Conservation (phyloP, 2,113 vertebrate species). For the Bubo bubo region DNA sequence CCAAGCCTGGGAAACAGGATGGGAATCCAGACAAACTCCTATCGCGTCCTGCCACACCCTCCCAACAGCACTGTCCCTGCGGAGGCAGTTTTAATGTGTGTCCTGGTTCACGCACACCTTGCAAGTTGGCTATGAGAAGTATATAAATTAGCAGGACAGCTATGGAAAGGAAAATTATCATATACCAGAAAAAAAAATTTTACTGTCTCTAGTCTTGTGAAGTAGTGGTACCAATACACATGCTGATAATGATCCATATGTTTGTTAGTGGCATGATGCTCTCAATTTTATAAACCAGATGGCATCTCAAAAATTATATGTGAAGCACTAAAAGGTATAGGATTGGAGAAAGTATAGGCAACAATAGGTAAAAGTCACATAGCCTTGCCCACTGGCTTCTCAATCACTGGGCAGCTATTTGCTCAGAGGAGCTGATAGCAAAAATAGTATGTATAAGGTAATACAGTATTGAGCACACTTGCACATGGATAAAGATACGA, state of each 20-base stretch:
- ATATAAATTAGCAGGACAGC: background rate
- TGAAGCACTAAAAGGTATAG: background rate
- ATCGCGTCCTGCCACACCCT: background rate
- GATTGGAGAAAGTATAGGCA: background rate
- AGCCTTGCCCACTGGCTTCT: background rate
- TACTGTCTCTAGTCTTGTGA: background rate
- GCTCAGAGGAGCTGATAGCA: background rate
- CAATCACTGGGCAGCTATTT: accelerated
- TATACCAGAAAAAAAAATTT: background rate
- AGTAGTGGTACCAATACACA: accelerated
- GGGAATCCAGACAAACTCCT: background rate
- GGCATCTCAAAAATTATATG: background rate
- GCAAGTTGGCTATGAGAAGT: background rate
- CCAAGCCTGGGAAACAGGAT: background rate
- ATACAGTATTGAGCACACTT: background rate
- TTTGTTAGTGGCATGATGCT: background rate
- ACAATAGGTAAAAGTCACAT: background rate
- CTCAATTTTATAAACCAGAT: background rate
- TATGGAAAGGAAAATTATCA: background rate
- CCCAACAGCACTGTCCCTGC: accelerated
- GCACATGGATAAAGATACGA: background rate
- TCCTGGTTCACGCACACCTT: background rate
- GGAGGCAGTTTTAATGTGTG: background rate
- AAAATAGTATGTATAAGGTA: background rate
- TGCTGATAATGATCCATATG: accelerated